Percentiles rank a stretch among this genome's conserved stretches.
Conservation (phyloP, 1,140 invertebrate species). For the Lucilia sericata region DNA sequence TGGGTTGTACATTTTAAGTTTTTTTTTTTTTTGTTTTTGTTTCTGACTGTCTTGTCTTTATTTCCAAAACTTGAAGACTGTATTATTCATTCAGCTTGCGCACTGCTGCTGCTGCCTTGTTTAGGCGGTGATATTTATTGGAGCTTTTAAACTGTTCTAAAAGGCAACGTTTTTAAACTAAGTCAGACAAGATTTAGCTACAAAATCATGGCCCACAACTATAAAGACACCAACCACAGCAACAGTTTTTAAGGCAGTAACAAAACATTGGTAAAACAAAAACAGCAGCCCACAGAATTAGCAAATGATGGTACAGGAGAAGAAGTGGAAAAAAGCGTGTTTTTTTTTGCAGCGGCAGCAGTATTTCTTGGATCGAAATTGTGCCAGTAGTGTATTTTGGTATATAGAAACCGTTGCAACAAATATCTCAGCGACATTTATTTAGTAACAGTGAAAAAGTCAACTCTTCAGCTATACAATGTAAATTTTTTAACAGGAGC, state of each 20-base stretch:
- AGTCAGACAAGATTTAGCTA: conserved; percentile 7
- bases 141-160: conserved; percentile 37
- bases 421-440: not conserved
- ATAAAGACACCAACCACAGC: not conserved
- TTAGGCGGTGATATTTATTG: conserved; percentile 36
- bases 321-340: conserved; percentile 10
- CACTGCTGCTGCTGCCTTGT: not conserved
- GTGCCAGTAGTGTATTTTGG: conserved; percentile 39
- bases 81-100: not conserved
- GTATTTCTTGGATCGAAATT: conserved; percentile 19
- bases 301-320: not conserved
- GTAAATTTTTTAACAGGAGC: conserved; percentile 39
- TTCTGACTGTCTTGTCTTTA: not conserved
- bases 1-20: conserved; percentile 10
- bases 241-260: not conserved
- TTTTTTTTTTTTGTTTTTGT: not conserved
- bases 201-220: conserved; percentile 25
- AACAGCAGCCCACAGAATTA: conserved; percentile 13
- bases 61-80: conserved; percentile 30
- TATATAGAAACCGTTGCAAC: conserved; percentile 37
- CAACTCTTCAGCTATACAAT: conserved; percentile 28
- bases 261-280: not conserved
- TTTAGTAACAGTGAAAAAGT: conserved; percentile 19
- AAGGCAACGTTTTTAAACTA: conserved; percentile 27
- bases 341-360: not conserved